These are phyloP conservation scores for Chascanopsetta lugubris DNA, from an alignment of 2,113 vertebrate genomes.

Conservation along the genomic window DNA sequence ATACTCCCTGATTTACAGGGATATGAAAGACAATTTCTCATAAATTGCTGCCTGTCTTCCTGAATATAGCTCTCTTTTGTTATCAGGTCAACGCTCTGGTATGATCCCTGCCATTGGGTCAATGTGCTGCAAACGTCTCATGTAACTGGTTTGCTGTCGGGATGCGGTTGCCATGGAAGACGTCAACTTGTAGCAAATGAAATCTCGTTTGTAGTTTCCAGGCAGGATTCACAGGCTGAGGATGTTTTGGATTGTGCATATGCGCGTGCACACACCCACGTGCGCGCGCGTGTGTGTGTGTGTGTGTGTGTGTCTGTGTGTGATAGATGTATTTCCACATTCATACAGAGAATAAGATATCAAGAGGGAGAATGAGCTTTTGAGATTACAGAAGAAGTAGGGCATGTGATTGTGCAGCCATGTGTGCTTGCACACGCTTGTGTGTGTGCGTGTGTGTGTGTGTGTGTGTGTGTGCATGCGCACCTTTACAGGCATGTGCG, in stretches of 20 bases:
- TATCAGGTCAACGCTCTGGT: constrained; percentile 65
- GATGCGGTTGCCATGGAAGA: constrained; percentile 72
- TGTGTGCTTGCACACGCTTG: constrained; percentile 62
- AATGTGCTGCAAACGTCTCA: constrained; percentile 51
- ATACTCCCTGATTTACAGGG: not conserved
- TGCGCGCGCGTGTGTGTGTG: constrained; percentile 15
- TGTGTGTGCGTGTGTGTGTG: constrained; percentile 23
- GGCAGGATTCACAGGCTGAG: constrained; percentile 70
- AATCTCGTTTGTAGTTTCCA: constrained; percentile 69
- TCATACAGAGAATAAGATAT: constrained; percentile 56
- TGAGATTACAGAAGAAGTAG: constrained; percentile 76
- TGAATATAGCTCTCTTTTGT: constrained; percentile 44
- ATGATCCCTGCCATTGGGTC: constrained; percentile 72
- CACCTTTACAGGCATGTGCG: constrained; percentile 47
- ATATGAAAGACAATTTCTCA: not conserved
- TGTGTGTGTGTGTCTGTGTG: constrained; percentile 13
- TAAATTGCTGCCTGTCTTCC: constrained; percentile 2
- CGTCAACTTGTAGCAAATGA: constrained; percentile 65
- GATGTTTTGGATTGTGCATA: constrained; percentile 58
- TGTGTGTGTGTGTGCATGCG: constrained; percentile 23
- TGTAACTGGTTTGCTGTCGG: constrained; percentile 66
- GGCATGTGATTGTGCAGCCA: constrained; percentile 81
- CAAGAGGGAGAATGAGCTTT: constrained; percentile 57
- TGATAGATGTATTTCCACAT: constrained; percentile 8
- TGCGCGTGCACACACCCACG: constrained; percentile 12